Evolutionary conservation across 1,140 invertebrate genomes (phyloP), one percentile per base, ranked within the genome.

Genomic region (Notospermus geniculatus): DNA sequence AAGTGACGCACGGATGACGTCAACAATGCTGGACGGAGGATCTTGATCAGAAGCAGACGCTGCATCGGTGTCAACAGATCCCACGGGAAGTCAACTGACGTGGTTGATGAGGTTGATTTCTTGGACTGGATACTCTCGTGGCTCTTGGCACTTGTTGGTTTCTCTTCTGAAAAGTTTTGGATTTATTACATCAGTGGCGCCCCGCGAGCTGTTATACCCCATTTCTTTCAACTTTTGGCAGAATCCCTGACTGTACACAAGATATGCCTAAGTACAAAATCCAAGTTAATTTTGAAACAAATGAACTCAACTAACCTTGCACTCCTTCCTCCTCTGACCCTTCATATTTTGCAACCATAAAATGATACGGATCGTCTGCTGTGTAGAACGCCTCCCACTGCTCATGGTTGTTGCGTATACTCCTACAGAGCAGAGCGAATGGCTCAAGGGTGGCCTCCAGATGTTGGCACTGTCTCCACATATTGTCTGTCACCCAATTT

Each of bases 381-480:
- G 56, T 45, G 29, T 63, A 65, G 59, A 79, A 75, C 15, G 52
- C 39, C 23, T 69, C 45, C 78, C 78, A 80, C 60, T 80, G 78
- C n/a, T 56, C 39, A 0, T 69, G 41, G 57, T 69, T 63, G 29
- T 67, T 70, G 25, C 68, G 61, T 5, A 80, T 68, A 60, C 74
- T 76, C 9, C 69, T 67, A 62, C 77, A 74, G 11, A 80, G 66
- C 9, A 67, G 58, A 15, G 59, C 57, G 65, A 75, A 77, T 1
- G 45, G 52, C 15, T 69, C 60, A 11, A 79, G 25, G 4, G 63
- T 71, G n/a, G 69, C 69, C 27, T 78, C 76, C 17, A 79, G 58
- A 58, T 75, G 67, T 60, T 76, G 76, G 59, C 74, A 77, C 54
- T 75, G 76, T 46, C 56, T 50, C 78, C 78, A 80, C 64, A 68